Evolutionary conservation across 1,140 invertebrate genomes (phyloP), one percentile per base, ranked within the genome.

Genomic region (Dysdera silvatica): DNA sequence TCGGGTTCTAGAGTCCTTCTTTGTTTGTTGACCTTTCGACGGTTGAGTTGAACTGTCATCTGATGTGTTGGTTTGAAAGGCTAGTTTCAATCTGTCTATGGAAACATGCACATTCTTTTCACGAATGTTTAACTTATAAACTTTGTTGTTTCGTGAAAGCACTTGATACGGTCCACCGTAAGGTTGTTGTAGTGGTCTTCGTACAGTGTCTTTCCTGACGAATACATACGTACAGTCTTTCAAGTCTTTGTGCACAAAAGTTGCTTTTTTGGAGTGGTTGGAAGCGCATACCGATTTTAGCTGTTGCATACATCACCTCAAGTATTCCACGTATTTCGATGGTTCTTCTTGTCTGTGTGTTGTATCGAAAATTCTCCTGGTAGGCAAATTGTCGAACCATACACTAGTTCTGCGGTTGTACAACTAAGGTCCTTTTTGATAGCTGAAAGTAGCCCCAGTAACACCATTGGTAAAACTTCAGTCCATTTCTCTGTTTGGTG

Each of bases 361-460:
- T 32, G 56, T 29, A 24, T 18, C 26, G 43, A 37, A 48, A 71
- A 66, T 12, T 68, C 57, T 12, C 57, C 52, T 16, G 70, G 65
- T 8, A 71, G 29, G 7, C 32, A 16, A n/a, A 71, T 31, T 18
- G 57, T 31, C 18, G 23, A 43, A 14, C 58, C 69, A 41, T 70
- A 68, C 4, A 70, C 43, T 2, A 71, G 26, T 51, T 71, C 67
- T 4, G 60, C 52, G 0, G 37, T 10, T 14, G 58, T 65, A 28
- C 67, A 37, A 14, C 55, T 29, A 7, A 72, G 18, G 56, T 74
- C 70, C 18, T 70, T 67, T 32, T 76, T 74, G 2, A 69, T 45
- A 7, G 63, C 35, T 7, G 57, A 32, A 12, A 54, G 63, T 2
- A 71, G 3, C n/a, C 68, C 65, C 4, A 79, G 57, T 0, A 80